Evolutionary conservation across 2,888 invertebrate genomes (phyloP).

Genomic region (Chromoteleia sp.): DNA sequence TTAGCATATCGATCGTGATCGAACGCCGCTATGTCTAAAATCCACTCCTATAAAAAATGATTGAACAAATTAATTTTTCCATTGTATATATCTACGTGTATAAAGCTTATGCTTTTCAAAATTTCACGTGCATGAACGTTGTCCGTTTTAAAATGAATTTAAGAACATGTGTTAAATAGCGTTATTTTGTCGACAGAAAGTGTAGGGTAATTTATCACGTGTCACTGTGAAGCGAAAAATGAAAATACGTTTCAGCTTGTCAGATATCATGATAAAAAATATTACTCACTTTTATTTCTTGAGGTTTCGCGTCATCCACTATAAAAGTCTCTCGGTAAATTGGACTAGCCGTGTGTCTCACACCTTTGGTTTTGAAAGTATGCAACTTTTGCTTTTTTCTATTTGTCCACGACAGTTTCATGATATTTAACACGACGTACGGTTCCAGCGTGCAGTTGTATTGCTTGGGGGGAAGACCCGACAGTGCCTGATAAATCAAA

Average conservation of each 20-base stretch:
- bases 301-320: constrained; percentile 80
- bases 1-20: constrained; percentile 85
- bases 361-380: constrained; percentile 82
- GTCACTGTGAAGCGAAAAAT: constrained; percentile 36
- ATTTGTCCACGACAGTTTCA: constrained; percentile 81
- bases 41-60: constrained; percentile 82
- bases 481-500: constrained; percentile 81
- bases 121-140: background rate
- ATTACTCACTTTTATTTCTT: constrained; percentile 81
- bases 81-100: too few species aligned
- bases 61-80: background rate
- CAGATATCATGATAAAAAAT: constrained; percentile 44
- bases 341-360: constrained; percentile 84
- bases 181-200: constrained; percentile 8
- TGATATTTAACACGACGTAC: constrained; percentile 81
- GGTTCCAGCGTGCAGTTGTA: constrained; percentile 84
- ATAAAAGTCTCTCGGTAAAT: constrained; percentile 84
- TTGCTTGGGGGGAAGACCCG: constrained; percentile 84
- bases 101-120: too few species aligned
- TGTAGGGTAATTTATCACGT: constrained; percentile 39
- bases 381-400: constrained; percentile 82
- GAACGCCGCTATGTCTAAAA: constrained; percentile 83
- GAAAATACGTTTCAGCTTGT: constrained; percentile 39
- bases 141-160: background rate
- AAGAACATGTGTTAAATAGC: background rate